A percentile compares a stretch with the other conserved stretches of the same genome.
These are phyloP conservation scores for Netelia virgata DNA, from an alignment of 2,888 invertebrate species.

Conservation along the genomic window DNA sequence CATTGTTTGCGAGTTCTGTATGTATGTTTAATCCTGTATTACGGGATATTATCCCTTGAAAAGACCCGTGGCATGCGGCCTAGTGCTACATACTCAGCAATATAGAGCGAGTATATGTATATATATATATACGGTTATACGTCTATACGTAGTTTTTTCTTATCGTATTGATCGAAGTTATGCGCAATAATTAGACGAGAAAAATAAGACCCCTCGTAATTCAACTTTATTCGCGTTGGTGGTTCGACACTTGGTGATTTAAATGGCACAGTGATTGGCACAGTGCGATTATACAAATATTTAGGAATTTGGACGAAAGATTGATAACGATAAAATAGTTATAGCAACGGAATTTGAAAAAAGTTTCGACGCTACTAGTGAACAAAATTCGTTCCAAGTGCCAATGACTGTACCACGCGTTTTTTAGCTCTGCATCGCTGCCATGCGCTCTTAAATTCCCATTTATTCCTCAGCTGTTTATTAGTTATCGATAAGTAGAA, in stretches of 20 bases:
- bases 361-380: background rate
- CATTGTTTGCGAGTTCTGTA: slow-evolving; percentile 54
- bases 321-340: background rate
- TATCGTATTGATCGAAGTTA: slow-evolving; percentile 18
- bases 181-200: background rate
- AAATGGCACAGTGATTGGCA: slow-evolving; percentile 9
- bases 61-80: slow-evolving; percentile 55
- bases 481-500: slow-evolving; percentile 39
- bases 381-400: background rate
- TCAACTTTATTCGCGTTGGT: too few relatives aligned
- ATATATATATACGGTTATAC: too few relatives aligned
- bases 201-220: background rate
- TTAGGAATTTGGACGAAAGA: too few relatives aligned
- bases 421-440: slow-evolving; percentile 13
- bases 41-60: slow-evolving; percentile 23
- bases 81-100: slow-evolving; percentile 35
- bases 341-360: background rate
- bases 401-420: slow-evolving; percentile 11
- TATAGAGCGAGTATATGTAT: slow-evolving; percentile 42
- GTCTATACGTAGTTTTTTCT: slow-evolving; percentile 3
- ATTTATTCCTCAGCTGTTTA: slow-evolving; percentile 1
- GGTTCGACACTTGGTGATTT: background rate
- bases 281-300: background rate
- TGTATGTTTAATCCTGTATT: slow-evolving; percentile 49
- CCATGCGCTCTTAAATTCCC: slow-evolving; percentile 3